These are phyloP conservation scores for Sarcophaga bullata DNA, from an alignment of 1,140 invertebrate species.

Conservation along the genomic window DNA sequence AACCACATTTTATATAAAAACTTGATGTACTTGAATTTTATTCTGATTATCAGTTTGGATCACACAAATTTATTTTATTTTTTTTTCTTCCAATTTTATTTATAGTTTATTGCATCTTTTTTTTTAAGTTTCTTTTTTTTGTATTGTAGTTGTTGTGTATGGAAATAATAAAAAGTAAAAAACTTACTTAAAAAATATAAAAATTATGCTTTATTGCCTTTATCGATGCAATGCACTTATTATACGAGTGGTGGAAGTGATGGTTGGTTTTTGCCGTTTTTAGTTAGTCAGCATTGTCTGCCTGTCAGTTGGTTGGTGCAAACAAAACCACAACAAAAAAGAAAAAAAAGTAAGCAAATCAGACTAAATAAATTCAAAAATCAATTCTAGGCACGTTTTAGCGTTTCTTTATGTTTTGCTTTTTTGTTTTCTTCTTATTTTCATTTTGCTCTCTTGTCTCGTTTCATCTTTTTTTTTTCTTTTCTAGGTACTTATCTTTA, in stretches of 20 bases:
- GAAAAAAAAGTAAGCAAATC: not conserved
- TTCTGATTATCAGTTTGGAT: slow-evolving; percentile 27
- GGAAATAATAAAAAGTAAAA: not conserved
- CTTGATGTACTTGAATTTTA: slow-evolving; percentile 27
- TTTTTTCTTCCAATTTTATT: slow-evolving; percentile 11
- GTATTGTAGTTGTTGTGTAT: not conserved
- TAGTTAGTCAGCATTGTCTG: not conserved
- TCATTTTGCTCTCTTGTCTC: not conserved
- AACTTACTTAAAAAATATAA: not conserved
- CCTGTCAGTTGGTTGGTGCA: not conserved
- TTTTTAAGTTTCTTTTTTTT: slow-evolving; percentile 12
- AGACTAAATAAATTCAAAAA: not conserved
- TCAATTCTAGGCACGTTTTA: slow-evolving; percentile 21
- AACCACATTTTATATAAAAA: slow-evolving; percentile 16
- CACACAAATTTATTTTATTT: not conserved
- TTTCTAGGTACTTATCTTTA: slow-evolving; percentile 8
- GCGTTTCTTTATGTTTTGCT: not conserved
- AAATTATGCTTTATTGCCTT: slow-evolving; percentile 24
- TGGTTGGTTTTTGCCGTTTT: not conserved
- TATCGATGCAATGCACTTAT: not conserved
- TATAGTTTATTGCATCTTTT: slow-evolving; percentile 22
- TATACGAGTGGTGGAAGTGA: not conserved
- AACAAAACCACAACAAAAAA: not conserved
- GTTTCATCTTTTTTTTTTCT: not conserved
- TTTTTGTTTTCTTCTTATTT: not conserved